Evolutionary conservation across 92 coral and sea anemone genomes (phyloP).

Genomic region (Phymanthus crucifer): DNA sequence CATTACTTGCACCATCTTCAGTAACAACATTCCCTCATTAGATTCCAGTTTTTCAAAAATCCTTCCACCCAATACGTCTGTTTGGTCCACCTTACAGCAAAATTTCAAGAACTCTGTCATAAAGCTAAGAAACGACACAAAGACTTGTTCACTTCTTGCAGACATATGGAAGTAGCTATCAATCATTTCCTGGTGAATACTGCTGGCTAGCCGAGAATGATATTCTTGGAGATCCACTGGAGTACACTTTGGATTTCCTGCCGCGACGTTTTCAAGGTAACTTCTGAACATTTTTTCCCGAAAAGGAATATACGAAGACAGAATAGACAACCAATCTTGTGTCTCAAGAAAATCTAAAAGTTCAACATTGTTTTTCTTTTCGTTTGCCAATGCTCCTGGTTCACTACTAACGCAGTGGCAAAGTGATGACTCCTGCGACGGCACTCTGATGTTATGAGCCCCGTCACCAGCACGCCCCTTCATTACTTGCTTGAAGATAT

Average conservation of each 20-base stretch:
- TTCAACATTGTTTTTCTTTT: neutral
- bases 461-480: conserved; percentile 4
- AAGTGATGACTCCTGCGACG: neutral
- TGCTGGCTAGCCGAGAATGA: neutral
- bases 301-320: conserved; percentile 10
- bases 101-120: neutral
- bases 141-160: conserved; percentile 6
- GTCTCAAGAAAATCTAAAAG: neutral
- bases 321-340: conserved; percentile 14
- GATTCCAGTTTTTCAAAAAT: neutral
- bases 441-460: neutral
- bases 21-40: conserved; percentile 1
- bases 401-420: neutral
- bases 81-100: neutral
- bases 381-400: neutral
- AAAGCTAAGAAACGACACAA: conserved; percentile 20
- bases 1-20: conserved; percentile 29
- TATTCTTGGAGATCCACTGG: conserved; percentile 2
- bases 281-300: conserved; percentile 22
- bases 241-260: neutral
- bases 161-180: neutral
- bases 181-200: neutral
- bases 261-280: neutral
- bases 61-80: neutral
- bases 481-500: conserved; percentile 36